Conservation (phyloP, 2,888 invertebrate genomes). For the Himalopsyche anomala region DNA sequence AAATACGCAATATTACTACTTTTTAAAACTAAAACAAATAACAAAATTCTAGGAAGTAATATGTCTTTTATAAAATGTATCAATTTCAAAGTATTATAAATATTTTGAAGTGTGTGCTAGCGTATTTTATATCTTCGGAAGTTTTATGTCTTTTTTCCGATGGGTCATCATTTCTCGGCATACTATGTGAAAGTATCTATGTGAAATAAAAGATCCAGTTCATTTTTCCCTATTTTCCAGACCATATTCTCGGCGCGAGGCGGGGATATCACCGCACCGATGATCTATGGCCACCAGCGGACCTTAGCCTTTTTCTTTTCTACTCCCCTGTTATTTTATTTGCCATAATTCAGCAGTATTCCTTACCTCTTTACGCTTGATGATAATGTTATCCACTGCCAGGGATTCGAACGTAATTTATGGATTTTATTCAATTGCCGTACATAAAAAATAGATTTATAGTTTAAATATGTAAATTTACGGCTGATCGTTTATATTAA, state of each 20-base stretch:
- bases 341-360: conserved; percentile 62
- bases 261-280: conserved; percentile 57
- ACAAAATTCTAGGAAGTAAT: no score
- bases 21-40: no score
- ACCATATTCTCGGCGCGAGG: conserved; percentile 10
- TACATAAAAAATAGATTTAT: conserved; percentile 54
- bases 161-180: conserved; percentile 19
- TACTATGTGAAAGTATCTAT: conserved; percentile 22
- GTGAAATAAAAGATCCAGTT: conserved; percentile 31
- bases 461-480: conserved; percentile 52
- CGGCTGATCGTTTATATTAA: conserved; percentile 10
- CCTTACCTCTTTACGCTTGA: conserved; percentile 59
- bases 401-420: conserved; percentile 61
- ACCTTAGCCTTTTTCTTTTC: conserved; percentile 57
- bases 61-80: no score
- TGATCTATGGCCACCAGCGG: conserved; percentile 60
- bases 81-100: no score
- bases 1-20: no score
- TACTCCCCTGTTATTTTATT: conserved; percentile 57
- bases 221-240: conserved; percentile 46
- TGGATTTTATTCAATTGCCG: conserved; percentile 52
- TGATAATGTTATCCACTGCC: conserved; percentile 63
- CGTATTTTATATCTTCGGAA: not conserved
- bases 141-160: not conserved
- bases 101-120: no score